Evolutionary conservation across 2,113 vertebrate genomes (phyloP).

Genomic region (Athene cunicularia): DNA sequence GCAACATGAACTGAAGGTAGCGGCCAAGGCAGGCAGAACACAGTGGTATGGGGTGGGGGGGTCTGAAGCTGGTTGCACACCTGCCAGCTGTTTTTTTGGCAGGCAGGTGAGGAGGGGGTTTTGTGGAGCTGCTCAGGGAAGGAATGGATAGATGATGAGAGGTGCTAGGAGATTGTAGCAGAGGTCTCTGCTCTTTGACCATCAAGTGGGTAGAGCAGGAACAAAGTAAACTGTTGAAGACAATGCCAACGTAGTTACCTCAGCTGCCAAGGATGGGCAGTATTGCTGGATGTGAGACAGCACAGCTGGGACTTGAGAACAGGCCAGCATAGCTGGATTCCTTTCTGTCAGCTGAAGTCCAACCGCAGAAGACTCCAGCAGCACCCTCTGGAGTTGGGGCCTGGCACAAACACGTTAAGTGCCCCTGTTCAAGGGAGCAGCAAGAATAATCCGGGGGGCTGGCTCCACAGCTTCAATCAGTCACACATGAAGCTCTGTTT

Average conservation of each 20-base stretch:
- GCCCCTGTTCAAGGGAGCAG: neutral
- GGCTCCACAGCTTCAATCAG: neutral
- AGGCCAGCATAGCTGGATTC: neutral
- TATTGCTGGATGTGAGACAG: neutral
- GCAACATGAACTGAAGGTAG: neutral
- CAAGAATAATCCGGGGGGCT: neutral
- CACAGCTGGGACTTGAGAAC: neutral
- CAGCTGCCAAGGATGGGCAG: neutral
- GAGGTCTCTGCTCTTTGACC: neutral
- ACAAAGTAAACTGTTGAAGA: neutral
- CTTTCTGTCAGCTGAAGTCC: neutral
- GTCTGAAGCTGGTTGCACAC: neutral
- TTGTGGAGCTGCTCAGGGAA: neutral
- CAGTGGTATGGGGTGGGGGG: neutral
- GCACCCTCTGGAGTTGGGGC: neutral
- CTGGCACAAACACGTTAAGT: neutral
- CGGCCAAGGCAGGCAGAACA: neutral
- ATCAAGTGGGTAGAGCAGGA: neutral
- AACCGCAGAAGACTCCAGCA: neutral
- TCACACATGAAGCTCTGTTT: neutral
- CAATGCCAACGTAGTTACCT: neutral
- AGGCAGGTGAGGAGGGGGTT: neutral
- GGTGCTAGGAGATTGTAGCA: neutral
- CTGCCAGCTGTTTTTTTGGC: neutral
- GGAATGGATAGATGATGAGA: neutral